A percentile compares a stretch with the other conserved stretches of the same genome.
Conservation (phyloP, 2,113 vertebrate species). For the Sitta europaea region DNA sequence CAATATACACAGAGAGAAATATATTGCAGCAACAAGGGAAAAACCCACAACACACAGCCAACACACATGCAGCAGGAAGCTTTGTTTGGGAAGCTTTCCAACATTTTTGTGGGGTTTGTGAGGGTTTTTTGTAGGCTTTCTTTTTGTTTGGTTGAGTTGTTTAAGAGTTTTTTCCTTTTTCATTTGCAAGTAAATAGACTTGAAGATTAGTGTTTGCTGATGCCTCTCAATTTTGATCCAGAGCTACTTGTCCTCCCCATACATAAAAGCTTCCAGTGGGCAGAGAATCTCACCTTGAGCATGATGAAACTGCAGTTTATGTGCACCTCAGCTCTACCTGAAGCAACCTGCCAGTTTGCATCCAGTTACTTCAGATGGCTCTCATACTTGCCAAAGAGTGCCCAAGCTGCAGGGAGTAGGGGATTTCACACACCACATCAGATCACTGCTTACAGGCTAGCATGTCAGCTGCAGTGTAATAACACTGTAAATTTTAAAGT, state of each 20-base stretch:
- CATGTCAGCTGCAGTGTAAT: fast-evolving
- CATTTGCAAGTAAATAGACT: background rate
- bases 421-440: too few relatives aligned
- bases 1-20: background rate
- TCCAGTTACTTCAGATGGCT: background rate
- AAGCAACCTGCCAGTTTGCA: background rate
- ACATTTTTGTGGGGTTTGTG: background rate
- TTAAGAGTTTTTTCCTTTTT: background rate
- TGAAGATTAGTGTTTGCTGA: background rate
- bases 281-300: background rate
- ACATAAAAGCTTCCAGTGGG: background rate
- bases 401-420: background rate
- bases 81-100: background rate
- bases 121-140: background rate
- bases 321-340: background rate
- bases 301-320: background rate
- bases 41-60: background rate
- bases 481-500: background rate
- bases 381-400: background rate
- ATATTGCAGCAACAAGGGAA: background rate
- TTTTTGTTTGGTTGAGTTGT: background rate
- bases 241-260: background rate
- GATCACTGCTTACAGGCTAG: background rate
- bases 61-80: fast-evolving
- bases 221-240: background rate